Base-by-base conservation (phyloP, 2,888 invertebrate species). In the Lasioglossum marginatum region DNA sequence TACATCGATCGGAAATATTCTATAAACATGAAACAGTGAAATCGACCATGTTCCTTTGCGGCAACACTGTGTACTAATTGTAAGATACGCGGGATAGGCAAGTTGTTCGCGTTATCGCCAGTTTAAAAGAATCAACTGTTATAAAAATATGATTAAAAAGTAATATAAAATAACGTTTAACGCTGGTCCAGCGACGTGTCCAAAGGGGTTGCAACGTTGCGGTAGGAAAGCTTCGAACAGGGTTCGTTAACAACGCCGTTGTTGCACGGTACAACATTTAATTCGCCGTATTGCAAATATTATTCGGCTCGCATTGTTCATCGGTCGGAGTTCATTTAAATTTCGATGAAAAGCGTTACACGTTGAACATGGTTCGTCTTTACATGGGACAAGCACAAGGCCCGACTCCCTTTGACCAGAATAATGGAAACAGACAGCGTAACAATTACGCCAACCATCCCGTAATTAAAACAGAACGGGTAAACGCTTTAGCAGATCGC, bases 271-370 rank as follows among this genome's bases (percentile, higher is more conserved):
- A 40, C n/a, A 40, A 43, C 60, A 43, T 75, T 75, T 75, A 57
- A 60, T 57, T 40, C 14, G 37, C 60, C 60, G 60, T 75, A 19
- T 75, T 31, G 60, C 75, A 40, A 60, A 75, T 60, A 75, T 75
- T 63, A n/a, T 75, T 75, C 40, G 19, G 14, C 27, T 27, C 5
- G 27, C 40, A 31, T 60, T 75, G 40, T 75, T 40, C 19, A 16
- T 31, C 19, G 40, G 1, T 4, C 60, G 2, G 60, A 43, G 57
- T 75, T 43, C 60, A 40, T 75, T 14, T 63, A 75, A 43, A 75
- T 40, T 43, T 19, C 19, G 57, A 63, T 43, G 31, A 27, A 40
- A 31, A 27, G 19, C 40, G 75, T 37, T 52, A 16, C n/a, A 19
- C 6, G 19, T 48, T 6, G 8, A 34, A 37, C 66, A 23, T 45